Evolutionary conservation across 2,113 vertebrate genomes (phyloP).

Genomic region (Echinops telfairi): DNA sequence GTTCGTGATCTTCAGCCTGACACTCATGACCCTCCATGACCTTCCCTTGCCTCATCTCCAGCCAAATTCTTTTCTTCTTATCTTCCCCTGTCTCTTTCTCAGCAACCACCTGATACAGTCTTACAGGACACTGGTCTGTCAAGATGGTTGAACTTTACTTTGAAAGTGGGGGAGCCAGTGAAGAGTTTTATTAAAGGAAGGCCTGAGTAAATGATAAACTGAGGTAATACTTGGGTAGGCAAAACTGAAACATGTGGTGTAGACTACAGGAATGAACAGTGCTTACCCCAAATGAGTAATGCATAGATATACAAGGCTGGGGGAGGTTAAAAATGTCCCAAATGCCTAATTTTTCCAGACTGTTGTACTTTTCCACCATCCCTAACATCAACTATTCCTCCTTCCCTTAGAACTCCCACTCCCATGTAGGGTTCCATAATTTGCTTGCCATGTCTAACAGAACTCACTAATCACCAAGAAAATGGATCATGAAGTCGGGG

Average conservation of each 20-base stretch:
- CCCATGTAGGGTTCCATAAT: too few relatives aligned
- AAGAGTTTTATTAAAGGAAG: background rate
- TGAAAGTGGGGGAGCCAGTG: background rate
- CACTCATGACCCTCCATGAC: rapidly evolving
- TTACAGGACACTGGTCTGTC: background rate
- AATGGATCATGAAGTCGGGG: too few relatives aligned
- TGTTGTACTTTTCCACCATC: too few relatives aligned
- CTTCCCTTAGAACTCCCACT: too few relatives aligned
- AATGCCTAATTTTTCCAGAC: too few relatives aligned
- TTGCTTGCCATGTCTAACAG: too few relatives aligned
- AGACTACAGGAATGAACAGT: background rate
- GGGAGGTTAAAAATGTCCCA: too few relatives aligned
- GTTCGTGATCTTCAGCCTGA: background rate
- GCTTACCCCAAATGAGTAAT: too few relatives aligned
- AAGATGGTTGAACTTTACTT: background rate
- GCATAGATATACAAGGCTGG: too few relatives aligned
- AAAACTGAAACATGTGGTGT: background rate
- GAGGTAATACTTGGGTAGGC: background rate
- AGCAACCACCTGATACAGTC: background rate
- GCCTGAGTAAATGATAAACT: background rate
- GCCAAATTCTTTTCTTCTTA: background rate
- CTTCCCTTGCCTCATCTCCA: background rate
- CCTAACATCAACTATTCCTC: too few relatives aligned
- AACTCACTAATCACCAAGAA: too few relatives aligned
- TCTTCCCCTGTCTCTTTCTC: background rate